Conservation (phyloP, 2,797 vertebrate species). For the Moxostoma hubbsi region DNA sequence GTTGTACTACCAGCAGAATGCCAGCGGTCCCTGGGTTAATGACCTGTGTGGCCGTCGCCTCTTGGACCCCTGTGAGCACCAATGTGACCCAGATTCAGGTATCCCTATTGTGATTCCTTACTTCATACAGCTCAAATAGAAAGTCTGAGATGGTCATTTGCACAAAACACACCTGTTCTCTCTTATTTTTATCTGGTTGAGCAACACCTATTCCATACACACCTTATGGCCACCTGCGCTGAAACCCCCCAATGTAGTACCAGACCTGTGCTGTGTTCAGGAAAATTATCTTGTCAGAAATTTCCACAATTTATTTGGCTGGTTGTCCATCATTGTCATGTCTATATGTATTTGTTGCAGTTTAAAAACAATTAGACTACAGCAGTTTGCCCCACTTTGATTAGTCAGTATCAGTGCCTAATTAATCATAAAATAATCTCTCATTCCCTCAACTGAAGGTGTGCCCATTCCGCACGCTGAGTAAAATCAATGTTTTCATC, state of each 20-base stretch:
- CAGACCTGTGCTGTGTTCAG: too few relatives aligned
- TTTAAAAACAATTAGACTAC: neutral
- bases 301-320: neutral
- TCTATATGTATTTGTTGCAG: neutral
- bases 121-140: constrained; percentile 19
- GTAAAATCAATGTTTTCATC: constrained; percentile 44
- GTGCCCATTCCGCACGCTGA: neutral
- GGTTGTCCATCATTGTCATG: neutral
- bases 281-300: neutral
- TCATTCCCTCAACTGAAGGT: neutral
- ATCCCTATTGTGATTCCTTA: constrained; percentile 17
- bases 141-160: constrained; percentile 2
- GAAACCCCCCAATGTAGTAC: neutral
- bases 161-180: neutral
- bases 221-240: too few relatives aligned
- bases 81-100: constrained; percentile 96
- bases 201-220: neutral
- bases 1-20: constrained; percentile 96
- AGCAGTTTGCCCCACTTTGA: constrained; percentile 17
- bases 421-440: constrained; percentile 47
- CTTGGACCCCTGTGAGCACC: constrained; percentile 95
- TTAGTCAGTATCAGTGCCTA: constrained; percentile 50
- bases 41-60: constrained; percentile 94
- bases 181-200: neutral
- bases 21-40: constrained; percentile 93